Evolutionary conservation across 2,888 invertebrate genomes (phyloP).

Genomic region (Baccha elongata): DNA sequence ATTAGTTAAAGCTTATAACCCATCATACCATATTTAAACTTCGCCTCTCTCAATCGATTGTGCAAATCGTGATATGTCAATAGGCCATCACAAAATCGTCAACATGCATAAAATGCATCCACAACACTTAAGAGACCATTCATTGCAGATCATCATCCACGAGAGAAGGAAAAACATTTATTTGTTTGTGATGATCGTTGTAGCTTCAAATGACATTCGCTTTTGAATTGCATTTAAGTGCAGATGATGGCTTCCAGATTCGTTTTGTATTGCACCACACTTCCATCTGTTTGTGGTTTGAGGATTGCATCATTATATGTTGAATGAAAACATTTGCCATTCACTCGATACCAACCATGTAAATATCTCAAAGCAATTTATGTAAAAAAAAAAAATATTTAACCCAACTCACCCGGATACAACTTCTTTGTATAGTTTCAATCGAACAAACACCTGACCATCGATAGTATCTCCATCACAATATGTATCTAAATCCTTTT

Average conservation of each 20-base stretch:
- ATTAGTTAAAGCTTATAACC: no score
- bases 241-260: slow-evolving; percentile 6
- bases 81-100: slow-evolving; percentile 11
- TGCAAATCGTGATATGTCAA: slow-evolving; percentile 34
- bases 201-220: slow-evolving; percentile 22
- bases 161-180: background rate
- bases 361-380: background rate
- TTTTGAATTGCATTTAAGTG: background rate
- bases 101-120: background rate
- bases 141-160: slow-evolving; percentile 2
- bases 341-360: background rate
- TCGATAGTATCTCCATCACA: slow-evolving; percentile 7
- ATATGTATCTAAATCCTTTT: slow-evolving; percentile 38
- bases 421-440: background rate
- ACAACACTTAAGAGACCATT: slow-evolving; percentile 5
- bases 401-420: background rate
- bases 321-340: slow-evolving; percentile 3
- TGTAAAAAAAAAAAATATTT: background rate
- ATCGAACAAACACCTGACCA: background rate
- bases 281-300: background rate
- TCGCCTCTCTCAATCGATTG: background rate
- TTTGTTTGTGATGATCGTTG: background rate
- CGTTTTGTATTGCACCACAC: background rate
- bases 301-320: slow-evolving; percentile 2
- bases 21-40: no score